phyloP scores from a whole-genome alignment of 64 coral and sea anemone species.

The Astreopora myriophthalma region DNA sequence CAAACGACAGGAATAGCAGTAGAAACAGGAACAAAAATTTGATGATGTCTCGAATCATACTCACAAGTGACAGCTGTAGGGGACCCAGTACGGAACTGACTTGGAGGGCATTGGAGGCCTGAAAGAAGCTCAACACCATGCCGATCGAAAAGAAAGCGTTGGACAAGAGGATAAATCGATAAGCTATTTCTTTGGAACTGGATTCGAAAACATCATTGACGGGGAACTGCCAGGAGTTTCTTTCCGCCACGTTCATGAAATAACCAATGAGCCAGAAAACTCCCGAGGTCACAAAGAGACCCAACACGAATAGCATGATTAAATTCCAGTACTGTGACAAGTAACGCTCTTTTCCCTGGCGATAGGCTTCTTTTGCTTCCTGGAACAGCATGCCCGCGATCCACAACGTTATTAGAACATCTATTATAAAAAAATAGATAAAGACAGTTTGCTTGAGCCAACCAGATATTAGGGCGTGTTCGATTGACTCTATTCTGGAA shows the following conservation, averaged over 20 bases:
- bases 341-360: constrained; percentile 80
- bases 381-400: constrained; percentile 66
- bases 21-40: constrained; percentile 91
- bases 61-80: constrained; percentile 66
- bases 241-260: neutral
- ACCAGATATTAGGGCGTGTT: too few relatives aligned
- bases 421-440: constrained; percentile 12
- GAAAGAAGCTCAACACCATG: constrained; percentile 63
- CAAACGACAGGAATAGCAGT: constrained; percentile 79
- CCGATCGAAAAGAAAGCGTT: constrained; percentile 77
- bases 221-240: neutral
- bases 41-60: constrained; percentile 77
- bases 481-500: too few relatives aligned
- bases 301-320: constrained; percentile 67
- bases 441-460: neutral
- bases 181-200: neutral
- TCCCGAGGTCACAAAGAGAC: constrained; percentile 66
- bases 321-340: constrained; percentile 85
- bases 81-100: constrained; percentile 79
- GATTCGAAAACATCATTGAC: neutral
- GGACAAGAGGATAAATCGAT: constrained; percentile 64
- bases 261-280: constrained; percentile 73
- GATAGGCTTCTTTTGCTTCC: constrained; percentile 72
- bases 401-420: constrained; percentile 77
- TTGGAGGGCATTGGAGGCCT: constrained; percentile 71